A percentile compares a stretch with the other conserved stretches of the same genome.
Evolutionary conservation across 2,797 vertebrate genomes (phyloP).

Genomic region (Phrynocephalus guinanensis): DNA sequence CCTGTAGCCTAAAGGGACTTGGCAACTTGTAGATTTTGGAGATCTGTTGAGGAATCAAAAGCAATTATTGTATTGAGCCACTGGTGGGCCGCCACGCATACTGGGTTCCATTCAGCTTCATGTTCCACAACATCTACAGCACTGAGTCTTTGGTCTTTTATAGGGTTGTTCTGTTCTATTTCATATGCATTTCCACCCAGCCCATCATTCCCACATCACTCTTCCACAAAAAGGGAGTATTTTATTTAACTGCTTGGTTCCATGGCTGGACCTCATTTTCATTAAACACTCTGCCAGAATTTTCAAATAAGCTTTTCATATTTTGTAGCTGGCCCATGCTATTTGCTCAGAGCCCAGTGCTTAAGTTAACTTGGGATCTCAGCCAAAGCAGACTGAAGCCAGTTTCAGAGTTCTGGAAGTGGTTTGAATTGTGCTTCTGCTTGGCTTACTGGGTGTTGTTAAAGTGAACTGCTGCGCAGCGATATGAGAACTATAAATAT

Average conservation of each 20-base stretch:
- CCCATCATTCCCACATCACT: not conserved
- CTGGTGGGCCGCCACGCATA: not conserved
- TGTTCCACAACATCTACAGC: not conserved
- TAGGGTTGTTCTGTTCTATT: not conserved
- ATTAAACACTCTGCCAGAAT: not conserved
- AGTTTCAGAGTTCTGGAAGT: constrained; percentile 3
- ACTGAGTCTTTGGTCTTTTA: not conserved
- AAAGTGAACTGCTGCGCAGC: not conserved
- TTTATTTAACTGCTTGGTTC: not conserved
- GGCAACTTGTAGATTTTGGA: not conserved
- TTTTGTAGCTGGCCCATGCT: not conserved
- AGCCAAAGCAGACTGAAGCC: not conserved
- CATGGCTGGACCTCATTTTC: not conserved
- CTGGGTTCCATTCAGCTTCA: not conserved
- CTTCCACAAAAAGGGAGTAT: not conserved
- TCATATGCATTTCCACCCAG: no score
- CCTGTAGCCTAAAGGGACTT: not conserved
- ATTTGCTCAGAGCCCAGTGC: not conserved
- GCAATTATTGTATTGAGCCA: not conserved
- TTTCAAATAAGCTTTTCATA: not conserved
- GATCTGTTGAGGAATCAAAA: not conserved
- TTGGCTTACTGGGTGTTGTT: constrained; percentile 22
- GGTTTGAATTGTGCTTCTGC: not conserved
- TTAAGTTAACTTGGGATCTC: not conserved
- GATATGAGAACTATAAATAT: constrained; percentile 3